Conservation (phyloP, 2,797 vertebrate genomes). For the Myotis planiceps region DNA sequence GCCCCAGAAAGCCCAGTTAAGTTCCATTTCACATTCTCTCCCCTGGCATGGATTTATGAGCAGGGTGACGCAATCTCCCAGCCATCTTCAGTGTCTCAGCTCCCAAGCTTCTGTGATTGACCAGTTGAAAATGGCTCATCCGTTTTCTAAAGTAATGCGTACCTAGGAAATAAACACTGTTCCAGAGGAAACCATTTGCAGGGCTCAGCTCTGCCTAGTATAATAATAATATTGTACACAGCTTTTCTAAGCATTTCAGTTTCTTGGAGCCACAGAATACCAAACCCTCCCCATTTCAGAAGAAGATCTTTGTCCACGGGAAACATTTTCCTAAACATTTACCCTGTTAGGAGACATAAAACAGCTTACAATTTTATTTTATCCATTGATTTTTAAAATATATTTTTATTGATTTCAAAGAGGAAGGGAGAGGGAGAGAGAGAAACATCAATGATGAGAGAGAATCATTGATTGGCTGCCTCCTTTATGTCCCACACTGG, state of each 20-base stretch:
- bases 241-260: slow-evolving; percentile 23
- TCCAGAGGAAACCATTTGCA: slow-evolving; percentile 17
- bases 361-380: not conserved
- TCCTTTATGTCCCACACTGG: not conserved
- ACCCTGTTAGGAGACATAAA: slow-evolving; percentile 4
- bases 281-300: not conserved
- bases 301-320: not conserved
- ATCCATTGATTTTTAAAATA: not conserved
- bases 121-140: not conserved
- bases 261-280: not conserved
- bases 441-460: not conserved
- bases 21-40: not conserved
- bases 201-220: not conserved
- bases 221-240: slow-evolving; percentile 33
- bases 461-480: not conserved
- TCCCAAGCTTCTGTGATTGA: not conserved
- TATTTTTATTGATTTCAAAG: not conserved
- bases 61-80: not conserved
- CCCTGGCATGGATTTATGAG: not conserved
- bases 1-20: not conserved
- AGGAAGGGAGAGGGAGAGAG: not conserved
- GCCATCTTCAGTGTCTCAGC: not conserved
- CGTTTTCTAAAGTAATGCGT: slow-evolving; percentile 8
- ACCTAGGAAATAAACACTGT: slow-evolving; percentile 36
- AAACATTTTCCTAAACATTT: slow-evolving; percentile 23